These are phyloP conservation scores for Datnioides undecimradiatus DNA, from an alignment of 2,113 vertebrate species.

Conservation along the genomic window DNA sequence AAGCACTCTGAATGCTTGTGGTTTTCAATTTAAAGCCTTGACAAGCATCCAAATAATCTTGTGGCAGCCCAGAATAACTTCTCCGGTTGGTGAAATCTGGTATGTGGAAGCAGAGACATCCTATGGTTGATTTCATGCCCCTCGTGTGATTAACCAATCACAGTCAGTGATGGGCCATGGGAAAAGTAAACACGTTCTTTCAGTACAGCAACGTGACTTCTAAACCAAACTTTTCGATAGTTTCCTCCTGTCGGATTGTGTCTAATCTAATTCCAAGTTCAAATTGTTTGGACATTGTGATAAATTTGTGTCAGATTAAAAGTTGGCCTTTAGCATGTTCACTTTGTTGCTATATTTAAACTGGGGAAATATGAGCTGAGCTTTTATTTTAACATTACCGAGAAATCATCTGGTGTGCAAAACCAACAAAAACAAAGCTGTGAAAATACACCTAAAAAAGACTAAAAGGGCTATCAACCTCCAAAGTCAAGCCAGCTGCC, in stretches of 20 bases:
- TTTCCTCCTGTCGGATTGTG: conserved; percentile 38
- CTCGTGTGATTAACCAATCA: conserved; percentile 69
- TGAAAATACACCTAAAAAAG: too few species aligned
- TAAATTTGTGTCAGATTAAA: conserved; percentile 43
- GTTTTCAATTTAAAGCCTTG: conserved; percentile 77
- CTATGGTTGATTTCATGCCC: conserved; percentile 52
- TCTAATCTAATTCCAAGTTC: conserved; percentile 39
- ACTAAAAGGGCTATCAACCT: too few species aligned
- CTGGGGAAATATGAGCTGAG: neutral
- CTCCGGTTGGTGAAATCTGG: conserved; percentile 51
- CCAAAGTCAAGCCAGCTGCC: neutral
- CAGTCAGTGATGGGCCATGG: conserved; percentile 68
- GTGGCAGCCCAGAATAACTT: conserved; percentile 69
- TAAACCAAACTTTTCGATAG: conserved; percentile 27
- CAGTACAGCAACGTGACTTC: conserved; percentile 20
- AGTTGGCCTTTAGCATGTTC: conserved; percentile 46
- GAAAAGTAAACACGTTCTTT: conserved; percentile 69
- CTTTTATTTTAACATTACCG: neutral
- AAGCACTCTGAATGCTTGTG: conserved; percentile 68
- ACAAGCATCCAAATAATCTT: conserved; percentile 75
- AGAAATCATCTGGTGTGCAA: conserved; percentile 8
- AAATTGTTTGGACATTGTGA: conserved; percentile 43
- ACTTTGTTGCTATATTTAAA: conserved; percentile 47
- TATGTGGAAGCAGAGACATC: conserved; percentile 52
- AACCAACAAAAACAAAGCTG: neutral